Evolutionary conservation across 2,888 invertebrate species (phyloP), one percentile per base, ranked within the genome.

Genomic region (Phania funesta): DNA sequence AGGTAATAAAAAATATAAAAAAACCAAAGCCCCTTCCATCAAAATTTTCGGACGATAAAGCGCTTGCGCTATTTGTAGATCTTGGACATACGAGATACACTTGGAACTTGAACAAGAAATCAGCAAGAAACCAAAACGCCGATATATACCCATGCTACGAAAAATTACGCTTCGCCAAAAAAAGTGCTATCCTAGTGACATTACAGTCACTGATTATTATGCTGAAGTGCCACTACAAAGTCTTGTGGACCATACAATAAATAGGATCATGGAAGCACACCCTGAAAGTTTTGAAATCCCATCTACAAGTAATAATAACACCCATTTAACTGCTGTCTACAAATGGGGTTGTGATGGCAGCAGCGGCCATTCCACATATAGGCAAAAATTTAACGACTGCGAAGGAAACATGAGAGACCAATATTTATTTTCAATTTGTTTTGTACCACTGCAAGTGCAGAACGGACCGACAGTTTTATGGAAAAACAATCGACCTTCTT

Each of bases 1-100:
- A 35, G 11, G 2, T 2, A 35, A 35, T 35, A 9, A 35, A 35
- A 35, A 35, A 48, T 48, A 48, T 22, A 22, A 48, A 64, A 62
- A 74, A 44, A 44, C 41, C 64, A 54, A 54, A 64, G 54, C 54
- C 38, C 24, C 38, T 73, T 29, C n/a, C 70, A 32, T 46, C 46
- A 71, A 71, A 60, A 71, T 46, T 60, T 60, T 35, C 11, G 35
- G 35, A 35, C 35, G 5, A 35, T 58, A 71, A 71, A 71, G 71
- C 60, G 46, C 58, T 71, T 16, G 71, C 71, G 58, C 48, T 50
- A 71, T 71, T 71, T 71, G 58, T 71, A 60, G 58, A 71, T 71
- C 46, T 71, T 35, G 71, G 60, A n/a, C n/a, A n/a, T n/a, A n/a
- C n/a, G n/a, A n/a, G n/a, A n/a, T n/a, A n/a, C n/a, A n/a, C n/a